These are phyloP conservation scores for Procavia capensis DNA, from an alignment of 2,113 vertebrate genomes.

Conservation along the genomic window DNA sequence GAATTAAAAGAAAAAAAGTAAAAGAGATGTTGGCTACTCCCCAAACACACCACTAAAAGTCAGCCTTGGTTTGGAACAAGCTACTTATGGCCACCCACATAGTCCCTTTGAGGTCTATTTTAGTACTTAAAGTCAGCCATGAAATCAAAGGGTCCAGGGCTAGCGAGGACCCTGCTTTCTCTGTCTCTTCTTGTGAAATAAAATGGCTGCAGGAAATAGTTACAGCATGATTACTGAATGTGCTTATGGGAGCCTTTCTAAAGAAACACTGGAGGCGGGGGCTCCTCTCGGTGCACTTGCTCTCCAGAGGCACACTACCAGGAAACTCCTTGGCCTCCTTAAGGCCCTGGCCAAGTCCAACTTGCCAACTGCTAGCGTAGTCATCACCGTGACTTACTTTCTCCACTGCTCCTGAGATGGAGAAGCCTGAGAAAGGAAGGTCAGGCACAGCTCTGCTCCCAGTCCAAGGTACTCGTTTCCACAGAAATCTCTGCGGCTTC, in stretches of 20 bases:
- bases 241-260: neutral
- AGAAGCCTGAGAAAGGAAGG: neutral
- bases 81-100: neutral
- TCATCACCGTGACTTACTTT: neutral
- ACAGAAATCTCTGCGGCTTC: neutral
- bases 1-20: neutral
- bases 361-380: fast-evolving
- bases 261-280: neutral
- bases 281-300: neutral
- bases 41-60: neutral
- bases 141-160: neutral
- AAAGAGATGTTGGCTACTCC: neutral
- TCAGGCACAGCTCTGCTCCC: neutral
- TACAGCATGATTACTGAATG: neutral
- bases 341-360: neutral
- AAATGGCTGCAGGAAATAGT: neutral
- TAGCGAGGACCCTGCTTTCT: neutral
- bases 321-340: neutral
- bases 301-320: neutral
- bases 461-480: neutral
- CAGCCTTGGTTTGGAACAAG: neutral
- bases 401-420: neutral
- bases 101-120: neutral
- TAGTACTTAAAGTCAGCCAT: neutral
- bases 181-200: slow-evolving; percentile 20